A percentile compares a stretch with the other conserved stretches of the same genome.
phyloP scores from a whole-genome alignment of 2,797 vertebrate genomes.

The Hipposideros larvatus region DNA sequence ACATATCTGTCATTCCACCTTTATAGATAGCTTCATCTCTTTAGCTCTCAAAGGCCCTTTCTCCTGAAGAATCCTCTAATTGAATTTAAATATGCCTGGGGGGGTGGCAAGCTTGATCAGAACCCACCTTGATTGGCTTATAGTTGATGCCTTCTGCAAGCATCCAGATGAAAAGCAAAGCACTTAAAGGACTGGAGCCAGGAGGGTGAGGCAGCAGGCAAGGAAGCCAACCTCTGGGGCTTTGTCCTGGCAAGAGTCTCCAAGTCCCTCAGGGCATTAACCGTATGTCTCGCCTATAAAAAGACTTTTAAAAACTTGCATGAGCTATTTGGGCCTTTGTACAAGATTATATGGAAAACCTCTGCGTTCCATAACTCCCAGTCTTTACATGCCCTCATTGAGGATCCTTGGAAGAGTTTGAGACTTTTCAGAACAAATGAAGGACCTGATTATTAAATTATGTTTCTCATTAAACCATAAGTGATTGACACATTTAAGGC shows the following conservation, averaged over 20 bases:
- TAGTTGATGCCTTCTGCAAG: not conserved
- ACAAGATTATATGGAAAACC: not conserved
- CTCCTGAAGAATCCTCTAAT: slow-evolving; percentile 16
- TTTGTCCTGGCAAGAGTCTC: not conserved
- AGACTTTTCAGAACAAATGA: slow-evolving; percentile 81
- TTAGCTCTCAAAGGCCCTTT: slow-evolving; percentile 17
- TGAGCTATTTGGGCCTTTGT: not conserved
- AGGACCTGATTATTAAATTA: slow-evolving; percentile 81
- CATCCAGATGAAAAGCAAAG: not conserved
- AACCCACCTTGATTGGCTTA: not conserved
- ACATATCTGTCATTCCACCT: not conserved
- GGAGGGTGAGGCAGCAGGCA: not conserved
- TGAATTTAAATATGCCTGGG: slow-evolving; percentile 42
- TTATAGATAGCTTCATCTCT: not conserved
- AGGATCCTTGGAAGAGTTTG: slow-evolving; percentile 46
- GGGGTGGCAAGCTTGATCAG: not conserved
- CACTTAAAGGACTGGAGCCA: not conserved
- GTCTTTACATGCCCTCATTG: not conserved
- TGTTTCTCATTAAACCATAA: slow-evolving; percentile 85
- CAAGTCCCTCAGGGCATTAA: not conserved
- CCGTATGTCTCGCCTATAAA: not conserved
- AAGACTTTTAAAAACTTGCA: not conserved
- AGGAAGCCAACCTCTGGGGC: not conserved
- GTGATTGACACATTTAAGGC: slow-evolving; percentile 82
- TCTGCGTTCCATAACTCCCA: not conserved